Evolutionary conservation across 1,140 invertebrate species (phyloP).

Genomic region (Bombyx mandarina): DNA sequence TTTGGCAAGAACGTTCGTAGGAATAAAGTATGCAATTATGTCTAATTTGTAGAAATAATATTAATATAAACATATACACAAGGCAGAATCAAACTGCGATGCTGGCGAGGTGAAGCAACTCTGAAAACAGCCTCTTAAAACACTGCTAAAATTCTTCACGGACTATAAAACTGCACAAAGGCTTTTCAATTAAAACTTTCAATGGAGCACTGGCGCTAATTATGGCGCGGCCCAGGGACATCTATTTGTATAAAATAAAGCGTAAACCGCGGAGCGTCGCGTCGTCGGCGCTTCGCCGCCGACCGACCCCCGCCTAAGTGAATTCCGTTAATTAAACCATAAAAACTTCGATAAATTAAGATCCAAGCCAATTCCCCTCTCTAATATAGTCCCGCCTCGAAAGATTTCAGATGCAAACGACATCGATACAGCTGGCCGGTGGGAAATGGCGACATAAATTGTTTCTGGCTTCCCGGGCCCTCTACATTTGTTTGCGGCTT

Average conservation of each 20-base stretch:
- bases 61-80: no score
- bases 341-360: slow-evolving; percentile 74
- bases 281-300: slow-evolving; percentile 16
- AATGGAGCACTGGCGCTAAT: slow-evolving; percentile 55
- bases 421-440: slow-evolving; percentile 48
- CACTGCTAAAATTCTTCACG: slow-evolving; percentile 52
- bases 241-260: slow-evolving; percentile 64
- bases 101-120: slow-evolving; percentile 10
- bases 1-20: no score
- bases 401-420: slow-evolving; percentile 68
- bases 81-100: no score
- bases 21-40: no score
- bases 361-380: slow-evolving; percentile 69
- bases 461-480: slow-evolving; percentile 27
- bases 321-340: slow-evolving; percentile 74
- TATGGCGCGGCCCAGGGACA: slow-evolving; percentile 47
- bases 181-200: slow-evolving; percentile 70
- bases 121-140: slow-evolving; percentile 20
- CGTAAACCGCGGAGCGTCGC: slow-evolving; percentile 46
- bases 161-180: slow-evolving; percentile 64
- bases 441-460: slow-evolving; percentile 39
- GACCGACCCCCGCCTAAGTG: slow-evolving; percentile 56
- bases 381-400: slow-evolving; percentile 59
- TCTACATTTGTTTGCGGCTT: slow-evolving; percentile 48
- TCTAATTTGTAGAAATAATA: no score